phyloP scores from a whole-genome alignment of 1,140 invertebrate genomes.

The Drosophila nannoptera region DNA sequence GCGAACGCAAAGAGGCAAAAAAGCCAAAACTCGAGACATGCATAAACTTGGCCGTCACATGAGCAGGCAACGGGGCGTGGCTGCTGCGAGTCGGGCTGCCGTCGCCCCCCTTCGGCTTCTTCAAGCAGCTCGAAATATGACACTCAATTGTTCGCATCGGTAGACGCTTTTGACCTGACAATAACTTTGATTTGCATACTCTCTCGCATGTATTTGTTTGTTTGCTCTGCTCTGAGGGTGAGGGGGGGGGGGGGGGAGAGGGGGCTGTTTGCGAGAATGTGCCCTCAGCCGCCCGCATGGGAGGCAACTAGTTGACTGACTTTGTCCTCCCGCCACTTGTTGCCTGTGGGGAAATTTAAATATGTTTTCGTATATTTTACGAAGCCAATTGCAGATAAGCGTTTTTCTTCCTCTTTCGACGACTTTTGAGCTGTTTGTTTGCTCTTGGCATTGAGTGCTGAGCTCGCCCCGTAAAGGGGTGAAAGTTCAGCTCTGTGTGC shows the following conservation, averaged over 20 bases:
- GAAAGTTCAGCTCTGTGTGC: neutral
- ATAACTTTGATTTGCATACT: constrained; percentile 73
- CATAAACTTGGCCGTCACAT: constrained; percentile 57
- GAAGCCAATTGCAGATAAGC: constrained; percentile 74
- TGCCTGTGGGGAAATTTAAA: constrained; percentile 68
- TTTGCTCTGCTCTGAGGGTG: constrained; percentile 13
- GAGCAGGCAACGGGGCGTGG: neutral
- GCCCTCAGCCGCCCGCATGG: constrained; percentile 44
- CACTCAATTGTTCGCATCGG: constrained; percentile 76
- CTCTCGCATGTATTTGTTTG: constrained; percentile 36
- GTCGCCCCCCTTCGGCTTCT: constrained; percentile 45
- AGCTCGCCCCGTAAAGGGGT: constrained; percentile 18
- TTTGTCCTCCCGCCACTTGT: constrained; percentile 56
- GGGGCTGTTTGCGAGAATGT: constrained; percentile 13
- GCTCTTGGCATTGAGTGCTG: constrained; percentile 51
- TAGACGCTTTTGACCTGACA: constrained; percentile 70
- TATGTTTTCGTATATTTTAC: constrained; percentile 60
- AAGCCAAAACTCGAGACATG: constrained; percentile 42
- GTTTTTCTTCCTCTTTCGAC: constrained; percentile 54
- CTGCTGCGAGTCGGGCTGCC: neutral
- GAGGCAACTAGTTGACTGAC: constrained; percentile 44
- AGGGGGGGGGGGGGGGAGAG: neutral
- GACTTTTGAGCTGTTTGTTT: constrained; percentile 49
- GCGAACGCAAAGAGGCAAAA: constrained; percentile 19
- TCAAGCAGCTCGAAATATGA: constrained; percentile 73